phyloP scores from a whole-genome alignment of 2,888 invertebrate species.

The Heliconius sara region DNA sequence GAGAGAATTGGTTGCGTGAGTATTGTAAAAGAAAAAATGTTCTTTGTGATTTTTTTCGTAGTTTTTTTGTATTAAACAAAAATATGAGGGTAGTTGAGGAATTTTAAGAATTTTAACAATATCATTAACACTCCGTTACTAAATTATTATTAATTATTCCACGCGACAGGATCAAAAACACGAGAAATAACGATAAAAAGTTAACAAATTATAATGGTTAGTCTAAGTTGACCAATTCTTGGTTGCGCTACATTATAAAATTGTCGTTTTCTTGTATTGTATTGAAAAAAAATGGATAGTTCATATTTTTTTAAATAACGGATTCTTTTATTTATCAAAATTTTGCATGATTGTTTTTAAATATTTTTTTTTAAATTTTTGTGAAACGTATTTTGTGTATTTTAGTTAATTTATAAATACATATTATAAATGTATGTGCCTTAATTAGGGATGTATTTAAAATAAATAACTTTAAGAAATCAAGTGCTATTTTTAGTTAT shows the following conservation, averaged over 20 bases:
- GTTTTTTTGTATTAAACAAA: neutral
- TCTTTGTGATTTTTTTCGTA: neutral
- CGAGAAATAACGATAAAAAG: too few species aligned
- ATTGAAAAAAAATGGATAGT: neutral
- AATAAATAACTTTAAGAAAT: neutral
- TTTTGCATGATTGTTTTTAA: neutral
- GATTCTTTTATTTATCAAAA: neutral
- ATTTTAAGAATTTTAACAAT: neutral
- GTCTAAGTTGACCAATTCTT: too few species aligned
- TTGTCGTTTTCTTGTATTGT: neutral
- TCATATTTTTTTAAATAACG: neutral
- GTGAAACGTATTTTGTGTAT: constrained; percentile 5
- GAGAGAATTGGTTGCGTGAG: constrained; percentile 71
- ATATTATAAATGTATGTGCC: constrained; percentile 8
- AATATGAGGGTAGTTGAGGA: neutral
- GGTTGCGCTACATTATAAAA: too few species aligned
- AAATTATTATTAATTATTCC: too few species aligned
- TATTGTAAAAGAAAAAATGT: neutral
- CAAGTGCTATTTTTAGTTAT: constrained; percentile 22
- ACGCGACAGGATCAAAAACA: too few species aligned
- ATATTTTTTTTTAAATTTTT: neutral
- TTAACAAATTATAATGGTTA: too few species aligned
- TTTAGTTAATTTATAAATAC: constrained; percentile 5
- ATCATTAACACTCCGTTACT: neutral
- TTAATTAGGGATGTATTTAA: constrained; percentile 19